Evolutionary conservation across 2,888 invertebrate genomes (phyloP), one percentile per base, ranked within the genome.

Genomic region (Pemphredon lugubris): DNA sequence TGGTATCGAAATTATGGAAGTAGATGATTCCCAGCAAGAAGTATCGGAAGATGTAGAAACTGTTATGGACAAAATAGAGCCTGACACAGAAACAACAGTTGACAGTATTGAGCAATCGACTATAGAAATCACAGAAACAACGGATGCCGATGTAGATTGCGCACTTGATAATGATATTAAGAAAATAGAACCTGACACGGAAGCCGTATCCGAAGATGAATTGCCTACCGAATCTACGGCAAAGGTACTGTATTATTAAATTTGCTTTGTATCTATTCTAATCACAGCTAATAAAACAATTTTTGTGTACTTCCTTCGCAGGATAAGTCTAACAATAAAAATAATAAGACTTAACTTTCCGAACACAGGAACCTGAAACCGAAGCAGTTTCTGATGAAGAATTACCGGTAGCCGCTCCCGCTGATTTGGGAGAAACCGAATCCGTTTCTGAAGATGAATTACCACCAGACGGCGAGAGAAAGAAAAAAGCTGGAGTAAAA

Each of bases 371-470:
- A 81, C 94, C 95, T 61, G 96, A 96, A 88, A 95, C 96, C 0
- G 96, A 96, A 91, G 94, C 95, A 53, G 95, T 96, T 30, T 96
- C 96, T 0, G 96, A 96, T 87, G 96, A 96, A 90, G 96, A 96
- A 89, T 86, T 96, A 23, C 95, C 95, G 0, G 91, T 91, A 26
- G 93, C 95, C 0, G 92, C 93, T 82, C 93, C 94, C 76, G 94
- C 94, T 5, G 95, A 95, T 90, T 93, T 95, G 39, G 94, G 95
- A 71, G 96, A 96, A 91, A 95, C 96, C 1, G 96, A 96, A 88
- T 95, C 94, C 50, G 96, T 96, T 6, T 96, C 96, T 0, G 96
- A 96, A 88, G 96, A 96, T 87, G 96, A 96, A 88, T 88, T 96
- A 37, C 95, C 95, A 5, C 90, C 94, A 13, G 92, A 92, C 23